A percentile compares a stretch with the other conserved stretches of the same genome.
Conservation (phyloP, 2,888 invertebrate species). For the Lepas anatifera region DNA sequence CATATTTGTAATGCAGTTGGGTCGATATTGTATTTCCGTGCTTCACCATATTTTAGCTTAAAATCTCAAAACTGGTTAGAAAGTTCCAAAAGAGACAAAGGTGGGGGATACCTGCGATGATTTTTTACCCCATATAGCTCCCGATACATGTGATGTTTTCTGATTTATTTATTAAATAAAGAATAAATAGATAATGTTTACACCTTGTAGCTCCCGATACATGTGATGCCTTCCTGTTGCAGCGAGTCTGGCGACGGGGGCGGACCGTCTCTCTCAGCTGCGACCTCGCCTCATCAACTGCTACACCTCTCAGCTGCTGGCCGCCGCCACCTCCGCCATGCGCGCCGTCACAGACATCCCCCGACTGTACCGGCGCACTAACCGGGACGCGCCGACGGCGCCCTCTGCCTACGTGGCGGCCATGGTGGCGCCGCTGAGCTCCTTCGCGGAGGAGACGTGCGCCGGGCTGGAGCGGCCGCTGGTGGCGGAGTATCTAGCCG, state of each 20-base stretch:
- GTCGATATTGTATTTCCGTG: too few species aligned
- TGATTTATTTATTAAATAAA: too few species aligned
- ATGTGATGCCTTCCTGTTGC: not conserved
- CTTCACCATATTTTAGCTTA: too few species aligned
- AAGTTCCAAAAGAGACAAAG: too few species aligned
- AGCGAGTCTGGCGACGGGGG: slow-evolving; percentile 36
- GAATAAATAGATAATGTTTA: too few species aligned
- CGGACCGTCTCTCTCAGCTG: slow-evolving; percentile 32
- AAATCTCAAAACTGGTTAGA: too few species aligned
- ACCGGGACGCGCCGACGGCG: slow-evolving; percentile 56
- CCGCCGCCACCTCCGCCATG: not conserved
- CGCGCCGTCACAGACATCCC: slow-evolving; percentile 73
- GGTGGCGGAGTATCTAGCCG: not conserved
- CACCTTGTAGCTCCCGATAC: too few species aligned
- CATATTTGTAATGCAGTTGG: too few species aligned
- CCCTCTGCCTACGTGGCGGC: slow-evolving; percentile 66
- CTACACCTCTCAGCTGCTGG: not conserved
- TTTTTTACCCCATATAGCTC: too few species aligned
- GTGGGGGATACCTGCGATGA: too few species aligned
- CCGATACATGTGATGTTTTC: too few species aligned
- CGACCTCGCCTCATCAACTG: slow-evolving; percentile 30
- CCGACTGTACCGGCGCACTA: slow-evolving; percentile 49
- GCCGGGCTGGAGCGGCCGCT: not conserved
- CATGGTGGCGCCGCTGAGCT: slow-evolving; percentile 46
- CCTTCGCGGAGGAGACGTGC: not conserved